A percentile compares a stretch with the other conserved stretches of the same genome.
Evolutionary conservation across 2,888 invertebrate genomes (phyloP).

Genomic region (Chrysotoxum bicinctum): DNA sequence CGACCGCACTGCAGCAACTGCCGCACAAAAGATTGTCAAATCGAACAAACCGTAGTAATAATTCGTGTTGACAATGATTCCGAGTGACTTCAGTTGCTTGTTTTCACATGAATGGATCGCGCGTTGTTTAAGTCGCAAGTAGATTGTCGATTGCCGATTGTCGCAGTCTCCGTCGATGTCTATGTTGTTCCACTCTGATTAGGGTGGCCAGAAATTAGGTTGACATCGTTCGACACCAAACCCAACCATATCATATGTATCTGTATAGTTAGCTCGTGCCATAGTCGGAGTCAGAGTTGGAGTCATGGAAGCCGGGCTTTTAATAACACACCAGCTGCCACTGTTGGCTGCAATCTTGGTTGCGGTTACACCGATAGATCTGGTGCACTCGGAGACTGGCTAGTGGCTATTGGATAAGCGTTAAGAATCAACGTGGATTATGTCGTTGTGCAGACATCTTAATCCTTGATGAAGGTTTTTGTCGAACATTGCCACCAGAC

Average conservation of each 20-base stretch:
- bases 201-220: constrained; percentile 72
- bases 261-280: constrained; percentile 55
- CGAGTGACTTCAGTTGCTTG: constrained; percentile 72
- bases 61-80: constrained; percentile 71
- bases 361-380: constrained; percentile 13
- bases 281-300: not conserved
- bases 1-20: not conserved
- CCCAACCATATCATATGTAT: constrained; percentile 40
- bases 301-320: constrained; percentile 8
- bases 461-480: constrained; percentile 59
- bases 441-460: constrained; percentile 57
- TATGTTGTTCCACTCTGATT: constrained; percentile 66
- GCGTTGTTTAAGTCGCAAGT: constrained; percentile 38
- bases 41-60: constrained; percentile 69
- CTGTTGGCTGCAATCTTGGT: not conserved
- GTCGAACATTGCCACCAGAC: not conserved
- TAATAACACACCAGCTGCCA: constrained; percentile 7
- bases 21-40: constrained; percentile 66
- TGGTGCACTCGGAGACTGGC: constrained; percentile 30
- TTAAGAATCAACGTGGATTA: constrained; percentile 42
- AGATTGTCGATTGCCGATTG: constrained; percentile 43
- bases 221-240: constrained; percentile 71
- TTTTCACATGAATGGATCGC: constrained; percentile 71
- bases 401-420: constrained; percentile 39
- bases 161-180: constrained; percentile 8